Evolutionary conservation across 2,888 invertebrate species (phyloP), one percentile per base, ranked within the genome.

Genomic region (Andrena marginata): DNA sequence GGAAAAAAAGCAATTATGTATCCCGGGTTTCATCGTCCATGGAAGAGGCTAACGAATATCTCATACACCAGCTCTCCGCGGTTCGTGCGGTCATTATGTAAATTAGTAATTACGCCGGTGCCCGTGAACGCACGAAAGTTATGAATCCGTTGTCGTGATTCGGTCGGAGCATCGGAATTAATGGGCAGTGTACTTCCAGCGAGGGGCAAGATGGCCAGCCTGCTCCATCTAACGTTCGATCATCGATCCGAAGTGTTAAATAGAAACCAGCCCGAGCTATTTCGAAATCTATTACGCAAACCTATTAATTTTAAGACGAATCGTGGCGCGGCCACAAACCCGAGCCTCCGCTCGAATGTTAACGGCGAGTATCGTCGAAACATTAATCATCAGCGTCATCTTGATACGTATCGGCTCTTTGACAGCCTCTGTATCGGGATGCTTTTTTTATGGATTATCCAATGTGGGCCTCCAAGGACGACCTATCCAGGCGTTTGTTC

Each of bases 81-180:
- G 59, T 77, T 85, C 67, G 77, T 79, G 82, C 76, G 73, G 82
- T 84, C 85, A 88, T 90, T 90, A 90, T 89, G 89, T 76, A 90
- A 90, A 90, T 89, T 77, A 77, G 85, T 86, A 87, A 90, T 89
- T 89, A 86, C 81, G 51, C 72, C 69, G 80, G 84, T 72, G 65
- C 60, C 62, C 56, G 63, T 26, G 63, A 78, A 73, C 54, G 70
- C 48, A 23, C 23, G 84, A 76, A 77, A 72, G 83, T 83, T 73
- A 59, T 67, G 69, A 23, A 70, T 23, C 16, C 31, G 51, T 54
- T 33, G 59, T 29, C 42, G 48, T 29, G 77, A 54, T 75, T 72
- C 48, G 67, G 51, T 79, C 68, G 59, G 63, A 26, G 42, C 51
- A 26, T 0, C 49, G 7, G 13, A 63, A 81, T 77, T 65, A 70